These are phyloP conservation scores for Oryzias woworae DNA, from an alignment of 2,113 vertebrate species.

Conservation along the genomic window DNA sequence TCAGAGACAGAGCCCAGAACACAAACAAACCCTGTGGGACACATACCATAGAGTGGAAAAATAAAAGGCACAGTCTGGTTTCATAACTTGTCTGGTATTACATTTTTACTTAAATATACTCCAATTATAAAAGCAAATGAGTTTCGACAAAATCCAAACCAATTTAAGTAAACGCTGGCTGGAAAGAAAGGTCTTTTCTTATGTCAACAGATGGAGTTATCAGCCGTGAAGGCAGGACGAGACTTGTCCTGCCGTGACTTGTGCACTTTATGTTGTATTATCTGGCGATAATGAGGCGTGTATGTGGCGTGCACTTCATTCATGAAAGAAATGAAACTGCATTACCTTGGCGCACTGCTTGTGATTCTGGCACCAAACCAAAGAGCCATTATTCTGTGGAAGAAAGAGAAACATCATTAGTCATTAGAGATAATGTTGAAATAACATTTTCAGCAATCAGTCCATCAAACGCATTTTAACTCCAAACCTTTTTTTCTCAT, in stretches of 20 bases:
- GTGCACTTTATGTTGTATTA: conserved; percentile 50
- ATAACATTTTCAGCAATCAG: conserved; percentile 25
- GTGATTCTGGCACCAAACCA: conserved; percentile 97
- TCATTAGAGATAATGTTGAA: conserved; percentile 31
- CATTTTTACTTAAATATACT: conserved; percentile 12
- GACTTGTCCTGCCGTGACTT: conserved; percentile 58
- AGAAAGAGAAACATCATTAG: conserved; percentile 46
- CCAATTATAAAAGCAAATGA: conserved; percentile 28
- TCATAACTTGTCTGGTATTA: conserved; percentile 12
- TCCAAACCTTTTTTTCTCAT: conserved; percentile 6
- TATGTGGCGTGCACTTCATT: conserved; percentile 47
- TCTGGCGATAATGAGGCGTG: conserved; percentile 55
- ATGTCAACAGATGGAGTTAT: conserved; percentile 36
- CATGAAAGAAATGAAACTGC: conserved; percentile 44
- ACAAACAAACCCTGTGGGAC: conserved; percentile 65
- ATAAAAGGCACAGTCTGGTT: conserved; percentile 24
- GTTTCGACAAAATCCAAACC: conserved; percentile 14
- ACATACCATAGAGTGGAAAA: conserved; percentile 11
- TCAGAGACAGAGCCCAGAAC: conserved; percentile 52
- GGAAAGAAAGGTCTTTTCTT: conserved; percentile 18
- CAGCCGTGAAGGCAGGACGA: conserved; percentile 36
- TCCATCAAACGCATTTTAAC: conserved; percentile 11
- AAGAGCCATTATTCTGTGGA: conserved; percentile 91
- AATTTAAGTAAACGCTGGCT: conserved; percentile 3
- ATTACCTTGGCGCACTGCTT: conserved; percentile 97